These are phyloP conservation scores for Gadus chalcogrammus DNA, from an alignment of 2,113 vertebrate genomes.

Conservation along the genomic window DNA sequence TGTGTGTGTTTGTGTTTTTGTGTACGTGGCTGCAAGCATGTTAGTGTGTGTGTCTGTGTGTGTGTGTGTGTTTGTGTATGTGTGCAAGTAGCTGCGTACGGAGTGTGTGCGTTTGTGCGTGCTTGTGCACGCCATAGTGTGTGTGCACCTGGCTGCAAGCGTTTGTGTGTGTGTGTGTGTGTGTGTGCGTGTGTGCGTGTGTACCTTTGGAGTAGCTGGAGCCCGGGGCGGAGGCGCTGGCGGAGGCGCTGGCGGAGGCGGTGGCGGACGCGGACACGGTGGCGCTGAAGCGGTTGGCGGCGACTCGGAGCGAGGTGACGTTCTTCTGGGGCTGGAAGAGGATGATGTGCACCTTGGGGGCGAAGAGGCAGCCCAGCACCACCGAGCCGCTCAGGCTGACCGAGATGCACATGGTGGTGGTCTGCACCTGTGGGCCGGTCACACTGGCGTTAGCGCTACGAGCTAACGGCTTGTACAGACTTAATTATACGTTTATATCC, in stretches of 20 bases:
- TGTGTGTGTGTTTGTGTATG: no score
- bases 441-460: no score
- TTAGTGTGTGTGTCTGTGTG: no score
- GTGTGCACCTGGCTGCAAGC: no score
- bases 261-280: constrained; percentile 65
- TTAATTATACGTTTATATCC: no score
- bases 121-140: neutral
- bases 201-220: constrained; percentile 83
- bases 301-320: constrained; percentile 82
- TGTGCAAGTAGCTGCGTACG: no score
- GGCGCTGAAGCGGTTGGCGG: constrained; percentile 83
- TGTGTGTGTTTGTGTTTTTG: no score
- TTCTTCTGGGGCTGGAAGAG: constrained; percentile 99
- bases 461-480: no score
- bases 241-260: constrained; percentile 53
- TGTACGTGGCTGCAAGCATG: no score
- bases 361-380: constrained; percentile 93
- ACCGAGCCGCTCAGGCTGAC: constrained; percentile 96
- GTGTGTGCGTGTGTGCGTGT: neutral
- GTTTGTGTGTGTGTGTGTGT: no score
- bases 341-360: constrained; percentile 96
- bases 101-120: neutral
- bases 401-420: constrained; percentile 97
- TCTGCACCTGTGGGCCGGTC: constrained; percentile 83
- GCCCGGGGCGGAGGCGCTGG: constrained; percentile 60